Base-by-base conservation (phyloP, 2,888 invertebrate species). In the Pediacus dermestoides region DNA sequence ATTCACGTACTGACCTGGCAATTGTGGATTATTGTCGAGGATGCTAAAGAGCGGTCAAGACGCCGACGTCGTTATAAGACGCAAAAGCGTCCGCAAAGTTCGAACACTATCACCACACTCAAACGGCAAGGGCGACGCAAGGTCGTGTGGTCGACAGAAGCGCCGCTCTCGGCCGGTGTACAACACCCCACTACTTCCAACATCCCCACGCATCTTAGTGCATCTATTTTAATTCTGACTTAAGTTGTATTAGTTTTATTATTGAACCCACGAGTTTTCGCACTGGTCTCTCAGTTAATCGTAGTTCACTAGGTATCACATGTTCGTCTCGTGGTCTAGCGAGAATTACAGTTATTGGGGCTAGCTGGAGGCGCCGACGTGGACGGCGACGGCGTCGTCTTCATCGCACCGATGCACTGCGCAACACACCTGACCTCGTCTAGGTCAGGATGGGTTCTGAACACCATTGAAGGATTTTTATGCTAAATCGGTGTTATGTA, bases 121-220 rank as follows among this genome's bases (percentile, higher is more conserved):
- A 47, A 48, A 35, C 51, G 53, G 49, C 63, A 66, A 67, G 66
- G 66, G 60, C 66, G 60, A 57, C 58, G 44, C 67, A 69, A 69
- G 69, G 69, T 65, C 67, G 66, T 52, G 48, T 23, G 70, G 70
- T 66, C 69, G 69, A 68, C 55, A 63, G 59, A 64, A 63, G 61
- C 66, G 68, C 73, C 71, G 67, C 70, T 63, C 63, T 61, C 58
- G n/a, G 10, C 64, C 63, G 63, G 25, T 14, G 32, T 25, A 30
- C n/a, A n/a, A n/a, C 23, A 30, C 67, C 60, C 65, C 63, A 71
- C 72, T 71, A 63, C 35, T 52, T 39, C 39, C 50, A 44, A 58
- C 57, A 32, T 40, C 40, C 39, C 36, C 39, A 39, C 39, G 34
- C 43, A 39, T 30, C 21, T 15, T 11, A 21, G 13, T 42, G 34